phyloP scores from a whole-genome alignment of 2,888 invertebrate genomes.

The Anoplius nigerrimus region DNA sequence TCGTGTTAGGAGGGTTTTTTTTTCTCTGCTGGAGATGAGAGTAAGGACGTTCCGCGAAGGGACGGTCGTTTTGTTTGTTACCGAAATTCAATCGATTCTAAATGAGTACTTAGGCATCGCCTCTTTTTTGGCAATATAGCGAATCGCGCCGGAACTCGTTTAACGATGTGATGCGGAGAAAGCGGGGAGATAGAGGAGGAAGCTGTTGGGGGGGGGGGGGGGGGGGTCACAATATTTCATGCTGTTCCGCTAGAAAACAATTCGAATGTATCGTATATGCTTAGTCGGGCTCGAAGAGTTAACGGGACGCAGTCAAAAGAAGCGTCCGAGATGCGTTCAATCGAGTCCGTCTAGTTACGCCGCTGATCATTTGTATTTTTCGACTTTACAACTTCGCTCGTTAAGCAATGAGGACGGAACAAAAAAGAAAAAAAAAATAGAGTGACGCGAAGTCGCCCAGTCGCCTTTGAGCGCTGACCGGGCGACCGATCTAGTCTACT shows the following conservation, averaged over 20 bases:
- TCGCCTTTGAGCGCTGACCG: not conserved
- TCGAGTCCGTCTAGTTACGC: constrained; percentile 48
- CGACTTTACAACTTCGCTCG: constrained; percentile 54
- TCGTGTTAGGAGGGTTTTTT: too few species aligned
- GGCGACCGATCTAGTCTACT: not conserved
- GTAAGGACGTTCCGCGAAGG: too few species aligned
- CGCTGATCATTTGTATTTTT: constrained; percentile 56
- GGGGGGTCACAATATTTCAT: constrained; percentile 8
- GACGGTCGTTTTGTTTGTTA: too few species aligned
- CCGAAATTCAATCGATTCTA: too few species aligned
- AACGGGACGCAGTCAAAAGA: constrained; percentile 39
- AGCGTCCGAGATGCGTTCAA: not conserved
- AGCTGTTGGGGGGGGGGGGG: too few species aligned
- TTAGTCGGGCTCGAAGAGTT: constrained; percentile 35
- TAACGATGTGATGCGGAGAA: not conserved
- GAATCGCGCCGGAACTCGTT: too few species aligned
- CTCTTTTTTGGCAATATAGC: too few species aligned
- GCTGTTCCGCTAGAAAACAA: constrained; percentile 1
- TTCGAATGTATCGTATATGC: constrained; percentile 42
- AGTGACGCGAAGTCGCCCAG: too few species aligned
- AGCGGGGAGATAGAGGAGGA: too few species aligned
- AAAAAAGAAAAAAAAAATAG: not conserved
- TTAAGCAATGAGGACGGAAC: constrained; percentile 24
- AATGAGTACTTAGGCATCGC: too few species aligned
- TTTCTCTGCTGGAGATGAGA: too few species aligned